Evolutionary conservation across 1,140 invertebrate genomes (phyloP).

Genomic region (Drusus annulatus): DNA sequence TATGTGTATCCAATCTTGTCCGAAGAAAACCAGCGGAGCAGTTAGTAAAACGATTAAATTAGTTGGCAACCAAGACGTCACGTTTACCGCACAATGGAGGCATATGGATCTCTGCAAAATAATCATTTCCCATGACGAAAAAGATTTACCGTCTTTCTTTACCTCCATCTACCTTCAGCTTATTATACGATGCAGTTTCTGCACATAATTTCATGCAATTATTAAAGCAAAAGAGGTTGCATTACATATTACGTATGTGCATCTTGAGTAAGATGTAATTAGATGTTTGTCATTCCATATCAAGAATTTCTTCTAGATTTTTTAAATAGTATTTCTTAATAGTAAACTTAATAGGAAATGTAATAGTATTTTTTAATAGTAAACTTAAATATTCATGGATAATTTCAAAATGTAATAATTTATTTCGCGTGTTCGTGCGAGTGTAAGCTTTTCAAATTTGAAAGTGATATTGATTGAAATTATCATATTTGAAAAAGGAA

Average conservation of each 20-base stretch:
- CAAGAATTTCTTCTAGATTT: no score
- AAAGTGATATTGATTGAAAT: no score
- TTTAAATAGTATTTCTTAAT: no score
- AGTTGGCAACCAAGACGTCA: background rate
- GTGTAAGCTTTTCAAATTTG: no score
- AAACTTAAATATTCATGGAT: no score
- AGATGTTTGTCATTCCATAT: background rate
- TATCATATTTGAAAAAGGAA: no score
- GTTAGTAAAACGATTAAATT: background rate
- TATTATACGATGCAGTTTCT: background rate
- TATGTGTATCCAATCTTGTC: no score
- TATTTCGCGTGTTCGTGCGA: no score
- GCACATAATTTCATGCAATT: slow-evolving; percentile 8
- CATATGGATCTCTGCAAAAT: background rate
- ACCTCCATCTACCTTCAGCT: background rate
- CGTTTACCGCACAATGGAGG: background rate
- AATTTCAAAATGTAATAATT: no score
- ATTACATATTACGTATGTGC: background rate
- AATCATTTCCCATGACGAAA: slow-evolving; percentile 26
- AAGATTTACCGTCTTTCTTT: background rate
- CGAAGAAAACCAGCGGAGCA: background rate
- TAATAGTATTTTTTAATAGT: no score
- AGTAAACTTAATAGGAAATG: no score
- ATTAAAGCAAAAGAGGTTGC: background rate
- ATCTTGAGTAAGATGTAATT: background rate